Percentiles rank a stretch among this genome's conserved stretches.
Evolutionary conservation across 2,888 invertebrate species (phyloP).

Genomic region (Uropetala carovei): DNA sequence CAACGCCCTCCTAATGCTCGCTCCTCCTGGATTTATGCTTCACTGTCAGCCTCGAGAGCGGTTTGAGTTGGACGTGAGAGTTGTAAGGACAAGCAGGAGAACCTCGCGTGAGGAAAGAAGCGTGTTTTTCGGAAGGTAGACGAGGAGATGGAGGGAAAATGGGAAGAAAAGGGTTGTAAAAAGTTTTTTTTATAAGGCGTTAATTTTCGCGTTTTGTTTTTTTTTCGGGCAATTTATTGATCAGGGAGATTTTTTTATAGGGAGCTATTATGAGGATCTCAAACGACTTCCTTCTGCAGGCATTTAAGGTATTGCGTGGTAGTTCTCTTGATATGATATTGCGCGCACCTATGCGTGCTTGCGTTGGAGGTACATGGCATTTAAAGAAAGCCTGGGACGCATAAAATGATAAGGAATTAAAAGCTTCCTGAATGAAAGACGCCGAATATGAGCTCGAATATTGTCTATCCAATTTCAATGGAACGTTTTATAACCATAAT

Average conservation of each 20-base stretch:
- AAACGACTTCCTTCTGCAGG: background rate
- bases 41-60: background rate
- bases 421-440: background rate
- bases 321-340: background rate
- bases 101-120: background rate
- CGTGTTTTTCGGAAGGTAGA: background rate
- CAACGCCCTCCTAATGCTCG: constrained; percentile 32
- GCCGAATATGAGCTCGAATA: background rate
- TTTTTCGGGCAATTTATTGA: background rate
- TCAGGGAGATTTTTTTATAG: background rate
- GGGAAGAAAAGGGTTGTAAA: background rate
- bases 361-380: background rate
- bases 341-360: background rate
- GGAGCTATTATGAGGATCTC: constrained; percentile 18
- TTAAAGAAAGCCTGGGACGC: background rate
- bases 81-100: background rate
- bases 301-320: background rate
- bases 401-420: background rate
- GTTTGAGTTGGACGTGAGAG: background rate
- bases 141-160: background rate
- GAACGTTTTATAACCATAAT: too few species aligned
- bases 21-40: constrained; percentile 46
- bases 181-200: background rate
- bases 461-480: background rate
- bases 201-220: background rate